Base-by-base conservation (phyloP, 1,140 invertebrate genomes). In the Caenorhabditis latens region DNA sequence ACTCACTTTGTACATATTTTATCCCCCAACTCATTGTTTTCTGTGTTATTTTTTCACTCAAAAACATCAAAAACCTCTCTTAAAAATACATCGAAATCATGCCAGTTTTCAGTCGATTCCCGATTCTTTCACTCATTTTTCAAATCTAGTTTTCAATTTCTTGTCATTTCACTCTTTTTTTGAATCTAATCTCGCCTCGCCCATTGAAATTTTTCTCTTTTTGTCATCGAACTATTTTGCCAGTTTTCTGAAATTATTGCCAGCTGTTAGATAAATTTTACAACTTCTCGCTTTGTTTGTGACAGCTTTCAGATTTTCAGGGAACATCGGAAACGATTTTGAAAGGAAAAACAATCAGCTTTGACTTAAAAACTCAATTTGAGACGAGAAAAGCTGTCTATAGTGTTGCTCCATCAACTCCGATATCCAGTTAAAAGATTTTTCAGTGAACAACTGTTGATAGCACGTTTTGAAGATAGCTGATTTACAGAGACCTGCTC, bases 161-260 rank as follows among this genome's bases (percentile, higher is more conserved):
- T 79, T 79, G 71, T 79, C 71, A 79, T 79, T 63, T 21, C n/a
- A n/a, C 53, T 21, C n/a, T n/a, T 79, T 79, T 50, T 53, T 32
- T 79, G 24, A 63, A 24, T 63, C 21, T 63, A 19, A 63, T 63
- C 24, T 32, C 19, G 3, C n/a, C 61, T 5, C 8, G 3, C 14
- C 24, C n/a, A 32, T 32, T 32, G 32, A 32, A 32, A 32, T 32
- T 46, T 4, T n/a, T 46, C 46, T 42, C 13, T 50, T 24, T 24
- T 79, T 53, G 71, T 79, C 71, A 79, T 79, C 46, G 46, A 79
- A 79, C 0, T 32, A 19, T 50, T 79, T 53, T 79, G 71, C 71
- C 71, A 79, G 71, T 79, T 91, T 19, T 61, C 63, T 43, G 14
- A 84, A 46, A 84, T 67, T 95, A 84, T 92, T 96, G 50, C 94